Percentiles rank a stretch among this genome's conserved stretches.
These are phyloP conservation scores for Melitaea cinxia DNA, from an alignment of 1,140 invertebrate genomes.

Conservation along the genomic window DNA sequence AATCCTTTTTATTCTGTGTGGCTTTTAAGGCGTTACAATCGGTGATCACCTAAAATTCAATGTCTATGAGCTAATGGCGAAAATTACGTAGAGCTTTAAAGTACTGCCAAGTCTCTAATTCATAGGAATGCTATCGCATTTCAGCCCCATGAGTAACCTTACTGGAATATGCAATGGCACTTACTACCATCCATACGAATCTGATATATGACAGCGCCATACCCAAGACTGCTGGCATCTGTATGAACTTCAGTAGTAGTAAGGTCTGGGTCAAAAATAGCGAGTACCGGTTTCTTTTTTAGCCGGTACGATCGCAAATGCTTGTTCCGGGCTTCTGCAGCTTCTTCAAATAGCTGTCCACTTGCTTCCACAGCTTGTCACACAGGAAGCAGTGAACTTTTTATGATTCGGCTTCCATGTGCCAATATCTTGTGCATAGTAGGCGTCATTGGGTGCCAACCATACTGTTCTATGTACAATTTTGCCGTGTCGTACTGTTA, in stretches of 20 bases:
- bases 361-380: too few species aligned
- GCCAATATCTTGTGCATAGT: too few species aligned
- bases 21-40: slow-evolving; percentile 33
- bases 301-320: too few species aligned
- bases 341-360: too few species aligned
- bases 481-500: too few species aligned
- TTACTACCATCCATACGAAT: slow-evolving; percentile 6
- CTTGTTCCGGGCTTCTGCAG: too few species aligned
- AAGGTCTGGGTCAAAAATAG: slow-evolving; percentile 17
- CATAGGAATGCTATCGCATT: slow-evolving; percentile 20
- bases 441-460: too few species aligned
- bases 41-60: slow-evolving; percentile 25
- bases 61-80: slow-evolving; percentile 26
- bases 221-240: slow-evolving; percentile 19
- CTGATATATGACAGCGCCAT: slow-evolving; percentile 23
- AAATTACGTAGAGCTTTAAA: slow-evolving; percentile 27
- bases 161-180: slow-evolving; percentile 24
- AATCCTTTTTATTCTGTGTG: slow-evolving; percentile 28
- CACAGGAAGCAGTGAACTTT: too few species aligned
- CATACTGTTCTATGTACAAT: too few species aligned
- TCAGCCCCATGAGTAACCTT: slow-evolving; percentile 17
- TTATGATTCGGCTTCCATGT: too few species aligned
- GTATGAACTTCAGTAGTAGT: slow-evolving; percentile 24
- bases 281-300: slow-evolving; percentile 19
- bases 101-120: slow-evolving; percentile 31